A percentile compares a stretch with the other conserved stretches of the same genome.
Conservation (phyloP, 2,888 invertebrate species). For the Craniophora ligustri region DNA sequence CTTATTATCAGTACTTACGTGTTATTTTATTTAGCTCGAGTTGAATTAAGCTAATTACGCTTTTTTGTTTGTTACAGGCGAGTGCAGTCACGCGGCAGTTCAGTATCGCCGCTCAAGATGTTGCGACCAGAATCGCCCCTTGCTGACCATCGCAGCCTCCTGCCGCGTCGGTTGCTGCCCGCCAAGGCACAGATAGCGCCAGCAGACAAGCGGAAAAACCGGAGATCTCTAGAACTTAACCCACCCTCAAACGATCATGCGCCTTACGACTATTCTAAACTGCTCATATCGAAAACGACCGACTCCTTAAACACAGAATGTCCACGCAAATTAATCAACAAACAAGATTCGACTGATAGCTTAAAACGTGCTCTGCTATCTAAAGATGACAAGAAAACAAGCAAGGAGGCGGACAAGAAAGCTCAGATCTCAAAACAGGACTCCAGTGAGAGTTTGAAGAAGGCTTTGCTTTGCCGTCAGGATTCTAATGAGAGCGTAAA, state of each 20-base stretch:
- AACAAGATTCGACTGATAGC: constrained; percentile 84
- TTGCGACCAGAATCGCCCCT: constrained; percentile 87
- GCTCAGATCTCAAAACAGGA: constrained; percentile 76
- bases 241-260: constrained; percentile 76
- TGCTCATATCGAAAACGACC: constrained; percentile 85
- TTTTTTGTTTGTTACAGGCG: constrained; percentile 76
- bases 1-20: no score
- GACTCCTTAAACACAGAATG: constrained; percentile 85
- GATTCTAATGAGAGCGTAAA: constrained; percentile 83
- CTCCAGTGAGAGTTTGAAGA: constrained; percentile 82
- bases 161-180: constrained; percentile 82
- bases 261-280: constrained; percentile 83
- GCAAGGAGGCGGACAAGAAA: constrained; percentile 76
- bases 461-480: constrained; percentile 77
- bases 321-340: constrained; percentile 80
- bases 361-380: constrained; percentile 79
- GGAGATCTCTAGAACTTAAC: constrained; percentile 85
- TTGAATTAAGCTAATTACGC: constrained; percentile 1
- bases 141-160: constrained; percentile 86
- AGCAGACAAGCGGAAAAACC: constrained; percentile 81
- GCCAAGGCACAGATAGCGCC: constrained; percentile 84
- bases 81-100: constrained; percentile 73
- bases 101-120: constrained; percentile 79
- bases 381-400: constrained; percentile 80
- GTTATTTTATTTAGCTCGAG: background rate